phyloP scores from a whole-genome alignment of 64 coral and sea anemone genomes.

The Montipora foliosa region DNA sequence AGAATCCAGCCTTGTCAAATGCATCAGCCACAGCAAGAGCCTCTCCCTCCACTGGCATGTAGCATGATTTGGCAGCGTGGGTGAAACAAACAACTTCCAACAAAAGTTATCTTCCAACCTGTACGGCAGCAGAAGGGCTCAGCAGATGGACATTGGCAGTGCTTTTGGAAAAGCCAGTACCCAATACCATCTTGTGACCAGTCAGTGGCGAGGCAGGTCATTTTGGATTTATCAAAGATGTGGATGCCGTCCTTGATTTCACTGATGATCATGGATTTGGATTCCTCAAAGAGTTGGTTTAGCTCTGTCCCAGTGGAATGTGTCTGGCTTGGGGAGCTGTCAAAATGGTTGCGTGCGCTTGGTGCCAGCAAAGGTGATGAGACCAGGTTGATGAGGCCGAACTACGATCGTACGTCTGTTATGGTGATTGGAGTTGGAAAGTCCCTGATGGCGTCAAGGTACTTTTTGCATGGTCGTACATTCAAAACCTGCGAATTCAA shows the following conservation, averaged over 20 bases:
- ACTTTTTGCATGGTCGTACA: constrained; percentile 39
- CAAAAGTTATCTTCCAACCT: too few relatives aligned
- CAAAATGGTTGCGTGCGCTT: constrained; percentile 58
- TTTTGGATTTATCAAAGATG: constrained; percentile 68
- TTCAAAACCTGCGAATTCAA: constrained; percentile 31
- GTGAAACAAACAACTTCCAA: constrained; percentile 31
- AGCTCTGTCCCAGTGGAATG: constrained; percentile 35
- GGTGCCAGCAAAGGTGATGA: constrained; percentile 38
- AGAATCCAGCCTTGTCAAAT: constrained; percentile 37
- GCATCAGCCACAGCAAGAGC: constrained; percentile 59
- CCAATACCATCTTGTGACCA: too few relatives aligned
- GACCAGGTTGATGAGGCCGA: constrained; percentile 28
- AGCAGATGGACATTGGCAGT: too few relatives aligned
- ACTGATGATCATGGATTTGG: constrained; percentile 45
- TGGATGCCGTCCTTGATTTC: constrained; percentile 55
- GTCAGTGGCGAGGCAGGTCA: too few relatives aligned
- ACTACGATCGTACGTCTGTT: constrained; percentile 60
- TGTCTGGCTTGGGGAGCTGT: constrained; percentile 8
- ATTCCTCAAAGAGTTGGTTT: constrained; percentile 50
- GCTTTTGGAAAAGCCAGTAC: too few relatives aligned
- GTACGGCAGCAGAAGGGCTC: too few relatives aligned
- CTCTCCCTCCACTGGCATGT: constrained; percentile 52
- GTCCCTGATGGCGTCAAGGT: constrained; percentile 41
- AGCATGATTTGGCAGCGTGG: constrained; percentile 40
- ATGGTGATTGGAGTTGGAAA: constrained; percentile 57